phyloP scores from a whole-genome alignment of 2,797 vertebrate genomes.

The Hydrocynus forskahlii region DNA sequence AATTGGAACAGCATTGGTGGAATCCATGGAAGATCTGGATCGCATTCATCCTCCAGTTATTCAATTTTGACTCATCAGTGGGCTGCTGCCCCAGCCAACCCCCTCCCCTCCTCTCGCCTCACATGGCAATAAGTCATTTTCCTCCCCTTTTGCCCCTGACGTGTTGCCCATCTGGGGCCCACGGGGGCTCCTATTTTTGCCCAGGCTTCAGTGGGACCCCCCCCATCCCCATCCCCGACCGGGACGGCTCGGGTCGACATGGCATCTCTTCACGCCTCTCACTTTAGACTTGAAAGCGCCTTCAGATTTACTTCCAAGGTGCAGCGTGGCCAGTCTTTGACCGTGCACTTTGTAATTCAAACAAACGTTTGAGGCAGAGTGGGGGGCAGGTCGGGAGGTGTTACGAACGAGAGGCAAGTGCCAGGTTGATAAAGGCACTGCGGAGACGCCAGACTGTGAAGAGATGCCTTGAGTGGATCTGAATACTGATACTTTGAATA shows the following conservation, averaged over 20 bases:
- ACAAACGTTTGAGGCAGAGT: slow-evolving; percentile 74
- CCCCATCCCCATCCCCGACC: slow-evolving; percentile 35
- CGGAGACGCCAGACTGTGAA: slow-evolving; percentile 23
- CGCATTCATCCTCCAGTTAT: slow-evolving; percentile 75
- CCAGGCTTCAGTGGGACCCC: slow-evolving; percentile 39
- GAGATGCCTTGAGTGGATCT: neutral
- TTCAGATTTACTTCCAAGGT: slow-evolving; percentile 77
- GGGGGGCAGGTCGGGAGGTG: slow-evolving; percentile 75
- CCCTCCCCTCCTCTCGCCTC: slow-evolving; percentile 49
- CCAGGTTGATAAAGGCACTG: slow-evolving; percentile 39
- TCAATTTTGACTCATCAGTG: slow-evolving; percentile 73
- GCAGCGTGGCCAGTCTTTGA: slow-evolving; percentile 73
- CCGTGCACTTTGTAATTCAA: slow-evolving; percentile 82
- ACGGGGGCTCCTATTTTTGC: slow-evolving; percentile 51
- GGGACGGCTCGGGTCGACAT: slow-evolving; percentile 67
- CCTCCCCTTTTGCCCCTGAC: slow-evolving; percentile 73
- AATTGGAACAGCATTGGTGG: slow-evolving; percentile 83
- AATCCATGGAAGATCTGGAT: slow-evolving; percentile 75
- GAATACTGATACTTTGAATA: too few species aligned
- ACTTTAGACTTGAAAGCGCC: slow-evolving; percentile 77
- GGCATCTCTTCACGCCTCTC: slow-evolving; percentile 77
- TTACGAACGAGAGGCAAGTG: slow-evolving; percentile 77
- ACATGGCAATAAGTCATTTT: slow-evolving; percentile 79
- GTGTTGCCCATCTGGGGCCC: slow-evolving; percentile 78
- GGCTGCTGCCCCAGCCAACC: slow-evolving; percentile 53